Base-by-base conservation (phyloP, 2,797 vertebrate species). In the Microchirus variegatus region DNA sequence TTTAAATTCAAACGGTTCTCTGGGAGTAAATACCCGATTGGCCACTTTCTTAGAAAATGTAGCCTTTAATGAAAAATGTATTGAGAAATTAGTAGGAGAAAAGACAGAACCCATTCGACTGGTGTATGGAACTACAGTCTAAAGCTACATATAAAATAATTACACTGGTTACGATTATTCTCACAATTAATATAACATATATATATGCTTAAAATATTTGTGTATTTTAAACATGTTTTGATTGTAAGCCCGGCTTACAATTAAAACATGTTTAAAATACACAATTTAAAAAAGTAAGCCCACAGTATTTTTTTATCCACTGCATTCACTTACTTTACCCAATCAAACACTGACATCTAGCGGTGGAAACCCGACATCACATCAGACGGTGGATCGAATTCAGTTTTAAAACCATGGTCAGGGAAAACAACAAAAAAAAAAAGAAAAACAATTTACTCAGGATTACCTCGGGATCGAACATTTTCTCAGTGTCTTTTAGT, bases 261-360 rank as follows among this genome's bases (percentile, higher is more conserved):
- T n/a, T n/a, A n/a, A n/a, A n/a, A n/a, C n/a, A n/a, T n/a, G n/a
- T n/a, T n/a, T n/a, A n/a, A n/a, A n/a, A n/a, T n/a, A n/a, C n/a
- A n/a, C n/a, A n/a, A n/a, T n/a, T n/a, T n/a, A n/a, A n/a, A n/a
- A n/a, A n/a, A n/a, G n/a, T n/a, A 31, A 31, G 7, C 31, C 31
- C 31, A 7, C 15, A 41, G 4, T 13, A 5, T 17, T 8, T 43
- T 8, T 43, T 9, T 18, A 9, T 14, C 11, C 1, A 1, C 4
- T 3, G 5, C 3, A 22, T 5, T 7, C 9, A 12, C 1, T 48
- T 3, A 48, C 9, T 59, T 46, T 31, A 43, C 12, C 40, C 19
- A 1, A 17, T 59, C 2, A 10, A 2, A 54, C 47, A 47, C 65
- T 73, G 82, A 38, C 82, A 45, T 70, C 86, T 82, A 77, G 78